Base-by-base conservation (phyloP, 1,140 invertebrate species). In the Steinernema khuongi region DNA sequence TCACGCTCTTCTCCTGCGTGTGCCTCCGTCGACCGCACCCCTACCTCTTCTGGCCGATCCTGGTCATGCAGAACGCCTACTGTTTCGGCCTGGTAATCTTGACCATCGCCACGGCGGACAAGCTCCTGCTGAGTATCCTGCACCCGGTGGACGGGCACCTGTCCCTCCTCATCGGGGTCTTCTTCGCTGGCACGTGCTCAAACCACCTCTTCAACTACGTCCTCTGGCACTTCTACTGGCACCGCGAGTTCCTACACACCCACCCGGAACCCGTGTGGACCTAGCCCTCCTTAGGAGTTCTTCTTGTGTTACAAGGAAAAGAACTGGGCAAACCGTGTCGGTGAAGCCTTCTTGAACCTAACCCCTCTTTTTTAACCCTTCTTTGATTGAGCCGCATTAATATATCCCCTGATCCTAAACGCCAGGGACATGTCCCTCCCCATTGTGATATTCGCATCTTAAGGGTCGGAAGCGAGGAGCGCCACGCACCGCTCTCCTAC, bases 181-280 rank as follows among this genome's bases (percentile, higher is more conserved):
- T 79, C 43, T 71, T 29, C 28, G 73, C 71, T 0, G 78, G 78
- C 19, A 79, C 78, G 7, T 70, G 26, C 33, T 71, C 50, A 0
- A 79, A 79, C 68, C 77, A 79, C 31, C 69, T 79, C 36, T 79
- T 78, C 33, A 67, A 71, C 43, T 79, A 79, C 31, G 68, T 79
- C 44, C 74, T 79, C 29, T 79, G 78, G 78, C 77, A 32, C 70
- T 71, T 73, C 70, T 79, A 79, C 43, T 79, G 78, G 77, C 60
- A 76, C 43, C 68, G 74, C 69, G 76, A 78, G 43, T 50, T 50
- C 28, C 66, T n/a, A n/a, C n/a, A n/a, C n/a, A n/a, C n/a, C n/a
- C n/a, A n/a, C n/a, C n/a, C n/a, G n/a, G n/a, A n/a, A n/a, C n/a
- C n/a, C n/a, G n/a, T n/a, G n/a, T n/a, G n/a, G n/a, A n/a, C n/a